phyloP scores from a whole-genome alignment of 2,797 vertebrate genomes.

The Esox lucius region DNA sequence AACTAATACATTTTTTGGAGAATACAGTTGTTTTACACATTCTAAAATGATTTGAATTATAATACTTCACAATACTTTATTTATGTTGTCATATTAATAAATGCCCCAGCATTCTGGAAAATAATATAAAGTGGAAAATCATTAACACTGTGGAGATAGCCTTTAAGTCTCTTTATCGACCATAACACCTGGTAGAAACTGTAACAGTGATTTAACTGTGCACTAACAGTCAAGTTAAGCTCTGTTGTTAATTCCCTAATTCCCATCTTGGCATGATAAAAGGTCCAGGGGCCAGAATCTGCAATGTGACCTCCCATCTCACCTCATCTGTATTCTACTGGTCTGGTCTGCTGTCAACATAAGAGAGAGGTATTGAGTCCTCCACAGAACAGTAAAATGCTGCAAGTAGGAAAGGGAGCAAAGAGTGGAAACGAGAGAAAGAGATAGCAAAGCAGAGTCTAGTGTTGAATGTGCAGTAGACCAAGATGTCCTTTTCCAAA shows the following conservation, averaged over 20 bases:
- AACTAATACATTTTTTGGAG: not conserved
- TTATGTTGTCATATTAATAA: not conserved
- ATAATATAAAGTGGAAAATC: not conserved
- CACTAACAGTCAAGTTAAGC: not conserved
- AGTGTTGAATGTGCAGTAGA: no score
- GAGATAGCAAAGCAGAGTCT: no score
- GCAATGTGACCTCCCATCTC: slow-evolving; percentile 53
- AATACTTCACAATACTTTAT: not conserved
- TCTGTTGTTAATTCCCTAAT: not conserved
- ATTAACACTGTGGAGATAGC: not conserved
- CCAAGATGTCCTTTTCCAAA: no score
- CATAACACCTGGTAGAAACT: not conserved
- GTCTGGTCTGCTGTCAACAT: slow-evolving; percentile 35
- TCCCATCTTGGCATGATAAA: slow-evolving; percentile 30
- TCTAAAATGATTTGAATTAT: not conserved
- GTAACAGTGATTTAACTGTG: not conserved
- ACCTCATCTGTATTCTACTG: slow-evolving; percentile 55
- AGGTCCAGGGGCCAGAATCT: slow-evolving; percentile 29
- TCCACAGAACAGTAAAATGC: slow-evolving; percentile 2
- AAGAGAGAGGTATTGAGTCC: not conserved
- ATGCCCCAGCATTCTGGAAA: not conserved
- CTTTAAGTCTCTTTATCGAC: not conserved
- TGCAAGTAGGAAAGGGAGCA: not conserved
- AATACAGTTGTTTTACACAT: not conserved
- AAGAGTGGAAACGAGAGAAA: not conserved